Evolutionary conservation across 2,797 vertebrate species (phyloP), one percentile per base, ranked within the genome.

Genomic region (Gephyroberyx darwinii): DNA sequence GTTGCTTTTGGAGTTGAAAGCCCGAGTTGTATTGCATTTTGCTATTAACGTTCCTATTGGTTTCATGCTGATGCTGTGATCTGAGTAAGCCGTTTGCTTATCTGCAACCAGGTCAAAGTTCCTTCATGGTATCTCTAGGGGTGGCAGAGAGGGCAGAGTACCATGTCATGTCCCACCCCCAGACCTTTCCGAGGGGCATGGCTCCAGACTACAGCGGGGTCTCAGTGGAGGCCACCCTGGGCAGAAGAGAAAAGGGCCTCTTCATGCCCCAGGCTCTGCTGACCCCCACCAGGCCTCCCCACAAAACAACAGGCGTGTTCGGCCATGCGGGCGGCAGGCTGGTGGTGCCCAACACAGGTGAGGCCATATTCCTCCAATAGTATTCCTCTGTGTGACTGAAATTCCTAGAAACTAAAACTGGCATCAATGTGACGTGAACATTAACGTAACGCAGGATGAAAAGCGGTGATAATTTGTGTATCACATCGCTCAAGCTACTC

Each of bases 271-370:
- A 95, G 26, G 91, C 83, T 45, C 81, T 86, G 6, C 58, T 94
- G 45, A 81, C 94, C 22, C 90, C 92, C 54, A 83, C 86, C 56
- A 90, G 91, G 68, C 93, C 94, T 0, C 90, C 92, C 7, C 92
- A 96, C 81, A 96, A 92, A 87, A 95, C 93, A 0, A 90, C 92
- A 0, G 96, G 96, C 0, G 86, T 96, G 55, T 97, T 98, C 48
- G 95, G 96, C 22, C 95, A 96, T 53, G 92, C 94, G 22, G 98
- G 97, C 59, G 98, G 98, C 4, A 91, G 95, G 57, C 82, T 99
- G 75, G 95, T 96, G 81, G 92, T 97, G 45, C 96, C 96, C 0
- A 96, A 96, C 87, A 95, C 97, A 93, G 98, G 97, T 97, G 79
- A 84, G 30, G 31, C 22, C 13, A 50, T 55, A 57, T 39, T 47